Conservation (phyloP, 2,113 vertebrate species). For the Poeciliopsis turrubarensis region DNA sequence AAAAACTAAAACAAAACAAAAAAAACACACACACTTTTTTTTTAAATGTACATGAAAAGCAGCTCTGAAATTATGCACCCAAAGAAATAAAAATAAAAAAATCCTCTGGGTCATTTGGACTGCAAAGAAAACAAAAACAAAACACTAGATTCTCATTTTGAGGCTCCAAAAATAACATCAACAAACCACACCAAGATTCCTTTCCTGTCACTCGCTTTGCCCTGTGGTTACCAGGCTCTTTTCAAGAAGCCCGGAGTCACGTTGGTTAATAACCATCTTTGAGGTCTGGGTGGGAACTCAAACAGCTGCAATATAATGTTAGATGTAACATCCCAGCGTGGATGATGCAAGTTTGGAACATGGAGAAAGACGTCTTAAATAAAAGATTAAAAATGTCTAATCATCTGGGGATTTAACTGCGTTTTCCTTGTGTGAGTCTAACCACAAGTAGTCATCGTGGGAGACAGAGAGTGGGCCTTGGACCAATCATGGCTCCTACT, state of each 20-base stretch:
- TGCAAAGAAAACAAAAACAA: constrained; percentile 39
- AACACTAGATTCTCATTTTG: constrained; percentile 40
- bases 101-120: constrained; percentile 36
- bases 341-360: constrained; percentile 30
- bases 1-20: constrained; percentile 25
- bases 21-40: background rate
- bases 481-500: constrained; percentile 42
- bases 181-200: constrained; percentile 48
- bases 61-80: constrained; percentile 27
- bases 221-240: constrained; percentile 51
- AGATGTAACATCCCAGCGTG: constrained; percentile 35
- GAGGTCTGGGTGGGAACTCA: constrained; percentile 49
- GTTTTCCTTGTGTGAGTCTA: constrained; percentile 25
- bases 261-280: constrained; percentile 50
- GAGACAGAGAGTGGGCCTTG: constrained; percentile 53
- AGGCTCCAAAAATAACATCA: constrained; percentile 54
- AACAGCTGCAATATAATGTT: constrained; percentile 33
- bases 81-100: constrained; percentile 24
- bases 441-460: constrained; percentile 31
- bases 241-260: constrained; percentile 41
- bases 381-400: constrained; percentile 20
- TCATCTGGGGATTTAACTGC: constrained; percentile 21
- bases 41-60: constrained; percentile 24
- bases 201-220: constrained; percentile 57
- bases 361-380: constrained; percentile 21